Evolutionary conservation across 2,113 vertebrate species (phyloP), one percentile per base, ranked within the genome.

Genomic region (Ornithorhynchus anatinus): DNA sequence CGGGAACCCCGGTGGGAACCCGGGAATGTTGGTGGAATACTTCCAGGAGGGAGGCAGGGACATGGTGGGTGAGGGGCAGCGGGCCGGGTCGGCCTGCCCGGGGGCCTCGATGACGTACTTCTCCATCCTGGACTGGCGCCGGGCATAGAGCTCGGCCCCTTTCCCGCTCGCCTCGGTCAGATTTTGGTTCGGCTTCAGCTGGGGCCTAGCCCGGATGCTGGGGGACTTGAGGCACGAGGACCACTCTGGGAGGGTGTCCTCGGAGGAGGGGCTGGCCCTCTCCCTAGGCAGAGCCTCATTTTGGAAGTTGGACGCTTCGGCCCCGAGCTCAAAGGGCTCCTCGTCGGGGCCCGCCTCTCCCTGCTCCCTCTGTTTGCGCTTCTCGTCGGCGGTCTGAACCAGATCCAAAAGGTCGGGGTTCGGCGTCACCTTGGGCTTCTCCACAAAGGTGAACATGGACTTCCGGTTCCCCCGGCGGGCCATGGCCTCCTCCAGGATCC

Each of bases 401-500:
- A 99, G 83, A 35, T 96, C 95, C 77, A 99, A 90, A 54, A 99
- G 93, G 66, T 97, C 97, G 0, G 98, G 98, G 74, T 98, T 99
- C 0, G 98, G 98, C 23, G 96, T 86, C 52, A 98, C 78, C 71
- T 97, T 96, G 0, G 94, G 91, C 81, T 98, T 98, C 89, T 99
- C 97, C 27, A 98, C 94, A 0, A 99, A 99, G 5, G 98, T 99
- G 93, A 99, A 99, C 97, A 99, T 99, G 29, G 97, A 91, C 68
- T 97, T 99, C 23, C 91, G 93, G 73, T 68, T 76, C 5, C 75
- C 77, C 70, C 95, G 84, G 10, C 89, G 95, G 14, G 86, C 85
- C 14, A 90, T 87, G 0, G 94, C 93, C 42, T 97, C 94, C 38
- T 99, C 96, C 59, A 99, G 86, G 69, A 99, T 93, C 53, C 96